A percentile compares a stretch with the other conserved stretches of the same genome.
These are phyloP conservation scores for Carterocephalus palaemon DNA, from an alignment of 2,888 invertebrate genomes.

Conservation along the genomic window DNA sequence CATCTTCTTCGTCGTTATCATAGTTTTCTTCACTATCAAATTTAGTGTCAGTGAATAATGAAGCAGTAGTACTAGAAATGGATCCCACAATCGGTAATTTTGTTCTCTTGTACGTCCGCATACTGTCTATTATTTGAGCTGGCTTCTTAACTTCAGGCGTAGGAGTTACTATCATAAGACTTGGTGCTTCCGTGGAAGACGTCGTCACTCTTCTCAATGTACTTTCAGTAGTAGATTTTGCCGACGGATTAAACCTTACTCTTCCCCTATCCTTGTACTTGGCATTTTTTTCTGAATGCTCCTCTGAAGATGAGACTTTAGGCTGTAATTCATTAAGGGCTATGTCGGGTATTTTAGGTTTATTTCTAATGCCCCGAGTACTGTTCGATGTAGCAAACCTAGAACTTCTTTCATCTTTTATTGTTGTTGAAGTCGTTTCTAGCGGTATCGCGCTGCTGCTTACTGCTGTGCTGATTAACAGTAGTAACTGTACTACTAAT, in stretches of 20 bases:
- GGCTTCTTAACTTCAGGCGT: constrained; percentile 64
- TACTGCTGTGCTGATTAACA: constrained; percentile 59
- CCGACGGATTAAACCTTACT: constrained; percentile 49
- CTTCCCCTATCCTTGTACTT: constrained; percentile 73
- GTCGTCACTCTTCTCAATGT: constrained; percentile 42
- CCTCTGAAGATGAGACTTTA: constrained; percentile 64
- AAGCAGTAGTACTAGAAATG: constrained; percentile 46
- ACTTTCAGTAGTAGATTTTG: constrained; percentile 52
- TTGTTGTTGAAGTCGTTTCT: constrained; percentile 50
- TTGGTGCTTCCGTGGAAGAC: constrained; percentile 47
- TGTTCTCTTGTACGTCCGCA: constrained; percentile 59
- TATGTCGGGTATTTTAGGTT: constrained; percentile 53
- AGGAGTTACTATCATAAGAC: constrained; percentile 63
- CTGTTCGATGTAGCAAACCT: constrained; percentile 44
- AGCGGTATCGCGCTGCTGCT: constrained; percentile 54
- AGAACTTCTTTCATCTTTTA: constrained; percentile 49
- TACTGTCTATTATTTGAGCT: constrained; percentile 61
- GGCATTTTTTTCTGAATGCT: constrained; percentile 68
- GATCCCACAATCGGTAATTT: constrained; percentile 52
- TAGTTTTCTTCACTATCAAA: constrained; percentile 40
- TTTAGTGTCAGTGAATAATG: constrained; percentile 39
- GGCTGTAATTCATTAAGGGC: constrained; percentile 65
- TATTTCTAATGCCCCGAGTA: constrained; percentile 45
- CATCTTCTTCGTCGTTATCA: constrained; percentile 43
- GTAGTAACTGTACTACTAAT: constrained; percentile 69